Conservation (phyloP, 2,113 vertebrate genomes). For the Sula dactylatra region DNA sequence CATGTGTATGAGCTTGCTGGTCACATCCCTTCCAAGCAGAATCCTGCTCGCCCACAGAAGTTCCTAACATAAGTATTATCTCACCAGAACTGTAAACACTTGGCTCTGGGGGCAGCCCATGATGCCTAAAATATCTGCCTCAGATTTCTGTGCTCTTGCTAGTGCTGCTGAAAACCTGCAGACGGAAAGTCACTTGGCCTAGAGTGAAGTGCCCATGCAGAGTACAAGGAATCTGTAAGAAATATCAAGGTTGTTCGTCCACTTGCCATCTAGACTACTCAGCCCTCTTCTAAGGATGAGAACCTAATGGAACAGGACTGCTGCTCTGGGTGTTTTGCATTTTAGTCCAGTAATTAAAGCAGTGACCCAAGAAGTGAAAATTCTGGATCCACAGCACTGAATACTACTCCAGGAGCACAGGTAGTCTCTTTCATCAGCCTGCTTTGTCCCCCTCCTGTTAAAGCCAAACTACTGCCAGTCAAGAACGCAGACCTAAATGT, state of each 20-base stretch:
- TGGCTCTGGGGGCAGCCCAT: background rate
- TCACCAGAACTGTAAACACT: background rate
- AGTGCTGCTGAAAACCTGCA: background rate
- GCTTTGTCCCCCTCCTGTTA: background rate
- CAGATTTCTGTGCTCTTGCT: background rate
- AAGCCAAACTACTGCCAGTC: background rate
- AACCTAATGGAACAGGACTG: background rate
- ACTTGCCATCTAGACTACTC: background rate
- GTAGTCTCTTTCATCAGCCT: background rate
- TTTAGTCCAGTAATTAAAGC: background rate
- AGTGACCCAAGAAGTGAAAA: background rate
- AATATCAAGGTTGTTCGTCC: background rate
- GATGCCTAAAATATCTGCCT: background rate
- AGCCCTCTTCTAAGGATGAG: background rate
- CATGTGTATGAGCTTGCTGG: background rate
- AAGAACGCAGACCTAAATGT: background rate
- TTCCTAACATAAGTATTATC: background rate
- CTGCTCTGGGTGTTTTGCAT: background rate
- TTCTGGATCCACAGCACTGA: background rate
- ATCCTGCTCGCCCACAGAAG: fast-evolving
- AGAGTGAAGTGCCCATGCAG: background rate
- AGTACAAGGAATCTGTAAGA: background rate
- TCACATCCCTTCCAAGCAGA: background rate
- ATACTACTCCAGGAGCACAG: background rate
- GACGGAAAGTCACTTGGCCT: background rate